These are phyloP conservation scores for Climacteris rufus DNA, from an alignment of 2,113 vertebrate species.

Conservation along the genomic window DNA sequence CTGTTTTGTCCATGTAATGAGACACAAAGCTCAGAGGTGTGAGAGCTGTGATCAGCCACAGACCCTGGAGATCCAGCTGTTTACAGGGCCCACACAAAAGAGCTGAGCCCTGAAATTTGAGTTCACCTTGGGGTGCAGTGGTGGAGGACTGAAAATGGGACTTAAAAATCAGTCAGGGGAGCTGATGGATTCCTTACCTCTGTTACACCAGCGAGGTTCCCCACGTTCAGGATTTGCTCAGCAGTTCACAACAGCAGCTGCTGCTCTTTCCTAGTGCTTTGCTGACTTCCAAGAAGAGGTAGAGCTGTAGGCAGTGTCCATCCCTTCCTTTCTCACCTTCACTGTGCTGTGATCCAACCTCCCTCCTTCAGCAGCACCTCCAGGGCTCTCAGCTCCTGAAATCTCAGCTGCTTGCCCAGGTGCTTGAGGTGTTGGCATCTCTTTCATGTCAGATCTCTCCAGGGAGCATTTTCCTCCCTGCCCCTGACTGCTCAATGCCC, in stretches of 20 bases:
- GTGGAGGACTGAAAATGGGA: neutral
- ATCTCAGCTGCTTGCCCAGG: accelerated
- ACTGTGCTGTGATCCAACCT: neutral
- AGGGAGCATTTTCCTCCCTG: neutral
- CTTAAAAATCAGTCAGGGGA: neutral
- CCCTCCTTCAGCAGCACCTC: neutral
- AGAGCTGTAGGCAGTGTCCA: neutral
- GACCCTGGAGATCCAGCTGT: neutral
- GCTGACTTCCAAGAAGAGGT: neutral
- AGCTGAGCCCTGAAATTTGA: neutral
- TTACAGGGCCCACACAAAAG: neutral
- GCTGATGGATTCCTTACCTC: neutral
- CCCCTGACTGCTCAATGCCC: accelerated
- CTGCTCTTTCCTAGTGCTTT: neutral
- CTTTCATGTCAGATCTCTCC: neutral
- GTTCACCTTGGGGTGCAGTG: neutral
- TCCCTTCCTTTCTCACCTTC: neutral
- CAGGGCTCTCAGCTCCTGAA: neutral
- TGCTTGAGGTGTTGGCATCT: accelerated
- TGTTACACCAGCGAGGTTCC: neutral
- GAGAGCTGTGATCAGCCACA: neutral
- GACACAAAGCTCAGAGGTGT: neutral
- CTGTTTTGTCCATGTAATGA: neutral
- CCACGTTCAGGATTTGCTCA: neutral
- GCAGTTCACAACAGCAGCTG: neutral